Conservation (phyloP, 1,140 invertebrate species). For the Chelonus insularis region DNA sequence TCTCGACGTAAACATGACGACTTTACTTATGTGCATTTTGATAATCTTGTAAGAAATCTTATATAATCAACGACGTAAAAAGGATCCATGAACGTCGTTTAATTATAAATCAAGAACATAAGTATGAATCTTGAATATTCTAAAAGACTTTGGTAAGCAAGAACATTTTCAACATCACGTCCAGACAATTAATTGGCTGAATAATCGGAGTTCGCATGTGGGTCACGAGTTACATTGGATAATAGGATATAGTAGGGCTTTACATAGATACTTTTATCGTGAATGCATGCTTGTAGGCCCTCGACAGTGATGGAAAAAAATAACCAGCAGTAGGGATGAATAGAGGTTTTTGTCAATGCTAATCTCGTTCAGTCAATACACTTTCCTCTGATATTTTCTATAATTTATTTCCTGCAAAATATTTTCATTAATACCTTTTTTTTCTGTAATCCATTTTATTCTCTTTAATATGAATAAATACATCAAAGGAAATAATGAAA, state of each 20-base stretch:
- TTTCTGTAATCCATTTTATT: too few species aligned
- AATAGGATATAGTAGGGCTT: conserved; percentile 56
- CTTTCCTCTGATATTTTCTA: not conserved
- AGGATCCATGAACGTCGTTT: not conserved
- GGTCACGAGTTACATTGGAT: conserved; percentile 56
- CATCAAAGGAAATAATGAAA: not conserved
- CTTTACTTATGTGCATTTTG: too few species aligned
- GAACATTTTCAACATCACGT: too few species aligned
- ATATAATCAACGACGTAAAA: conserved; percentile 2
- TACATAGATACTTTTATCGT: conserved; percentile 41
- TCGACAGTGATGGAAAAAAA: not conserved
- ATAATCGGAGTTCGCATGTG: conserved; percentile 57
- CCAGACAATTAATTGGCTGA: conserved; percentile 26
- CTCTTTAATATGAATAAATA: not conserved
- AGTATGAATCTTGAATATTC: too few species aligned
- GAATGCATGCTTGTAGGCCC: conserved; percentile 44
- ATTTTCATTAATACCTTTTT: not conserved
- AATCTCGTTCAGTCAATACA: not conserved
- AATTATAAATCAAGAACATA: too few species aligned
- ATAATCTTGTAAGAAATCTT: too few species aligned
- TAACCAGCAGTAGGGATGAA: not conserved
- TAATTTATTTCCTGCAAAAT: not conserved
- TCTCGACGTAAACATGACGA: too few species aligned
- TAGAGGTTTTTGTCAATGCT: not conserved
- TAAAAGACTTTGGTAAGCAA: too few species aligned